phyloP scores from a whole-genome alignment of 2,797 vertebrate genomes.

The Sebastes goodei region DNA sequence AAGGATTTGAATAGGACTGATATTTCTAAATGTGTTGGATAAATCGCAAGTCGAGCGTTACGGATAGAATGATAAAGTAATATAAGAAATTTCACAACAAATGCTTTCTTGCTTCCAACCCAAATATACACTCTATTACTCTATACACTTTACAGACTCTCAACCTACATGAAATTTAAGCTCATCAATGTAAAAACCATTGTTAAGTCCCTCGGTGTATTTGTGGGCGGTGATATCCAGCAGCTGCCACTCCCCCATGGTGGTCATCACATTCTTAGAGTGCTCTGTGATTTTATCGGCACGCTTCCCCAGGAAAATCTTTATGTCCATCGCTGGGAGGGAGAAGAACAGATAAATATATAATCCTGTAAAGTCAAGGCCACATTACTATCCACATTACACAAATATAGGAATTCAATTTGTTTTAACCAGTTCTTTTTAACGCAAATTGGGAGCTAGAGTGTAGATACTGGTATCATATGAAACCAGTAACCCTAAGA shows the following conservation, averaged over 20 bases:
- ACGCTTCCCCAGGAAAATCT: conserved; percentile 36
- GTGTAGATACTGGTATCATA: too few species aligned
- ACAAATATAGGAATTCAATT: neutral
- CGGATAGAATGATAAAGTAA: neutral
- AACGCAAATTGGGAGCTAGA: too few species aligned
- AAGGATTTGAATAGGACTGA: neutral
- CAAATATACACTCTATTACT: neutral
- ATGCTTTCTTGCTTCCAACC: neutral
- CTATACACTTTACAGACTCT: neutral
- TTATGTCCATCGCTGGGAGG: conserved; percentile 65
- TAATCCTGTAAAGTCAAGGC: neutral
- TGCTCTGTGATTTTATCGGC: conserved; percentile 29
- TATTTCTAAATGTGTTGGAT: neutral
- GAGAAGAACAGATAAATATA: neutral
- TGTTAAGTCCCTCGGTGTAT: accelerated
- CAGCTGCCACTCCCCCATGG: conserved; percentile 83
- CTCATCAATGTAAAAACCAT: neutral
- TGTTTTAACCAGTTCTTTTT: too few species aligned
- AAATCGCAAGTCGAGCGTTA: neutral
- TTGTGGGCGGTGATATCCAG: conserved; percentile 65
- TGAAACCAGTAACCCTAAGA: too few species aligned
- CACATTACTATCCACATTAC: neutral
- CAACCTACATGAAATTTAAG: conserved; percentile 63
- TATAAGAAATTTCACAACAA: neutral
- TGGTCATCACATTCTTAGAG: conserved; percentile 66